A percentile compares a stretch with the other conserved stretches of the same genome.
Conservation (phyloP, 2,888 invertebrate species). For the Macrophya alboannulata region DNA sequence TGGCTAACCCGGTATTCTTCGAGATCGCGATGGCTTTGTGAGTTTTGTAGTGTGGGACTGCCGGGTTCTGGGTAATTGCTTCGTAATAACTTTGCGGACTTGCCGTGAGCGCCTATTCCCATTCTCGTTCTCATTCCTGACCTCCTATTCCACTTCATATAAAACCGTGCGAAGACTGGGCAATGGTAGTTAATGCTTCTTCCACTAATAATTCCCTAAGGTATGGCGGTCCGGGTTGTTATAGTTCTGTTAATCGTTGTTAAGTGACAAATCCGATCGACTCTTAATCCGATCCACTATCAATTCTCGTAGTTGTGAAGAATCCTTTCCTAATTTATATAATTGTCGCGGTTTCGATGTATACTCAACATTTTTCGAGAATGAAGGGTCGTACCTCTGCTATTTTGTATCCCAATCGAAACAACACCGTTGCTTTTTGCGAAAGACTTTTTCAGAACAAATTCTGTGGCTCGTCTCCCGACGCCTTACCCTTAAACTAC, state of each 20-base stretch:
- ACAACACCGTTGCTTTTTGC: background rate
- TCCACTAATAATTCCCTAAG: conserved; percentile 13
- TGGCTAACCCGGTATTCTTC: conserved; percentile 41
- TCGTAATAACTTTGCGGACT: conserved; percentile 49
- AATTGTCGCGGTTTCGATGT: background rate
- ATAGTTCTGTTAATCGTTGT: background rate
- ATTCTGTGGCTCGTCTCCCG: background rate
- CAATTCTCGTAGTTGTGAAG: background rate
- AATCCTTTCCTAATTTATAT: background rate
- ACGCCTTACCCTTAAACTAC: conserved; percentile 16
- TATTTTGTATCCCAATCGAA: background rate
- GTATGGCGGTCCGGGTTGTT: background rate
- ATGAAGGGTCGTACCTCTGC: background rate
- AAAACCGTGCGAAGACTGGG: background rate
- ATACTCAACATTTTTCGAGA: background rate
- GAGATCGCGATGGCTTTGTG: conserved; percentile 41
- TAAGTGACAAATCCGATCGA: background rate
- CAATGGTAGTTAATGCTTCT: background rate
- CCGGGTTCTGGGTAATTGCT: conserved; percentile 54
- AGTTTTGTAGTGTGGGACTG: conserved; percentile 33
- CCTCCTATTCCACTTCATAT: conserved; percentile 9
- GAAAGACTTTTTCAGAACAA: conserved; percentile 11
- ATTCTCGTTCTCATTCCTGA: conserved; percentile 24
- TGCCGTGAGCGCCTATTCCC: conserved; percentile 1
- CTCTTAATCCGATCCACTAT: background rate